Conservation (phyloP, 1,140 invertebrate species). For the Hycleus cichorii region DNA sequence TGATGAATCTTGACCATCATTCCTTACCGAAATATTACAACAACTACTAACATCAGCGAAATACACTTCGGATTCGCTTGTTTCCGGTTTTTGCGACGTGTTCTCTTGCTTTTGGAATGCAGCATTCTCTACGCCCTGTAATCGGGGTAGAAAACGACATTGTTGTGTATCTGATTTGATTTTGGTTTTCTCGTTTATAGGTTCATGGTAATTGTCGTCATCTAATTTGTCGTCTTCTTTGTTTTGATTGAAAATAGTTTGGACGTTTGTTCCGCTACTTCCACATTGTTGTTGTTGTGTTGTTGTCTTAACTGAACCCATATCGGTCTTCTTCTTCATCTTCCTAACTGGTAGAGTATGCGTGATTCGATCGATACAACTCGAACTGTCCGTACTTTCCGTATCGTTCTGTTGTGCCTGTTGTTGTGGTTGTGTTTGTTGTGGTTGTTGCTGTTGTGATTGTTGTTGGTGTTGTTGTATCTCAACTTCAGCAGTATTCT, state of each 20-base stretch:
- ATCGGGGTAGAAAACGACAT: constrained; percentile 39
- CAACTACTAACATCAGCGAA: constrained; percentile 82
- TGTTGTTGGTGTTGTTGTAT: background rate
- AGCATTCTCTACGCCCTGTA: constrained; percentile 57
- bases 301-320: constrained; percentile 41
- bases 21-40: constrained; percentile 64
- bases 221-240: constrained; percentile 26
- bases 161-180: constrained; percentile 22
- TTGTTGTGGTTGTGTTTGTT: constrained; percentile 40
- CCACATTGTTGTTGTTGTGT: constrained; percentile 1
- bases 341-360: constrained; percentile 47
- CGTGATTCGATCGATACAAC: constrained; percentile 41
- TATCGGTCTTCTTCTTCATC: constrained; percentile 46
- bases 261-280: constrained; percentile 40
- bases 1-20: constrained; percentile 45
- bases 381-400: constrained; percentile 41
- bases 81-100: constrained; percentile 48
- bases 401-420: constrained; percentile 35
- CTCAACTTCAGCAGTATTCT: constrained; percentile 22
- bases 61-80: constrained; percentile 70
- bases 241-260: constrained; percentile 40
- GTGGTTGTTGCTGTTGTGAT: constrained; percentile 32
- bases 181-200: constrained; percentile 26
- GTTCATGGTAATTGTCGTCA: constrained; percentile 36
- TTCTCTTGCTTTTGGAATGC: constrained; percentile 55